Conservation (phyloP, 2,797 vertebrate genomes). For the Rhynchotus rufescens region DNA sequence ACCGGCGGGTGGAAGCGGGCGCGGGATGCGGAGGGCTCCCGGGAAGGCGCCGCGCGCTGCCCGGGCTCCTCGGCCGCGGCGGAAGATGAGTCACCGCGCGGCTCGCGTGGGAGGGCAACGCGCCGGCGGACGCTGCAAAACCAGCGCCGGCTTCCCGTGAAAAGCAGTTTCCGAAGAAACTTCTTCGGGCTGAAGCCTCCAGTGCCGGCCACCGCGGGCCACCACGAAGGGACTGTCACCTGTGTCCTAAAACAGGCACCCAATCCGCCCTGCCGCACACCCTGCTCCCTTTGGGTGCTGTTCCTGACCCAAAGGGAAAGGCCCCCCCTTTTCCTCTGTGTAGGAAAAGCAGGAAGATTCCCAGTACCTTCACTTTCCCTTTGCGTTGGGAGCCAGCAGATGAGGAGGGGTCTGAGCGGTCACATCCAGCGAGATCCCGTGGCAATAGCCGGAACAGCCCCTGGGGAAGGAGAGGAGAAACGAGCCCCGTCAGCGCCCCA, state of each 20-base stretch:
- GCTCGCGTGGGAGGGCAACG: slow-evolving; percentile 26
- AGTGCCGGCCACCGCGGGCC: not conserved
- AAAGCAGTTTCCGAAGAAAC: slow-evolving; percentile 9
- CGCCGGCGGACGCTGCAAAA: not conserved
- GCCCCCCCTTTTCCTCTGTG: accelerated
- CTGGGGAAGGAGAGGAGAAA: not conserved
- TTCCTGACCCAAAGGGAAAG: too few species aligned
- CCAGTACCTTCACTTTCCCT: not conserved
- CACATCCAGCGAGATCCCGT: not conserved
- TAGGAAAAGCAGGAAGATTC: not conserved
- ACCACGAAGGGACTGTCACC: too few species aligned
- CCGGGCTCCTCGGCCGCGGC: not conserved
- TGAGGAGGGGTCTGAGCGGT: not conserved
- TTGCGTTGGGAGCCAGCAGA: accelerated
- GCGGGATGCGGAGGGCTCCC: not conserved
- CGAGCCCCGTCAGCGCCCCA: accelerated
- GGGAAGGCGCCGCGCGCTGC: not conserved
- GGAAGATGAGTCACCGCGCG: slow-evolving; percentile 67
- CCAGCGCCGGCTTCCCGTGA: not conserved
- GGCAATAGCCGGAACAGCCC: accelerated
- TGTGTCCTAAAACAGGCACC: not conserved
- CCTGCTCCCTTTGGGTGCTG: not conserved
- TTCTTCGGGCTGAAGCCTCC: not conserved
- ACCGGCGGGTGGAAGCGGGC: too few species aligned
- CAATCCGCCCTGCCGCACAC: accelerated